A percentile compares a stretch with the other conserved stretches of the same genome.
Conservation (phyloP, 2,113 vertebrate genomes). For the Psammodynastes pulverulentus region DNA sequence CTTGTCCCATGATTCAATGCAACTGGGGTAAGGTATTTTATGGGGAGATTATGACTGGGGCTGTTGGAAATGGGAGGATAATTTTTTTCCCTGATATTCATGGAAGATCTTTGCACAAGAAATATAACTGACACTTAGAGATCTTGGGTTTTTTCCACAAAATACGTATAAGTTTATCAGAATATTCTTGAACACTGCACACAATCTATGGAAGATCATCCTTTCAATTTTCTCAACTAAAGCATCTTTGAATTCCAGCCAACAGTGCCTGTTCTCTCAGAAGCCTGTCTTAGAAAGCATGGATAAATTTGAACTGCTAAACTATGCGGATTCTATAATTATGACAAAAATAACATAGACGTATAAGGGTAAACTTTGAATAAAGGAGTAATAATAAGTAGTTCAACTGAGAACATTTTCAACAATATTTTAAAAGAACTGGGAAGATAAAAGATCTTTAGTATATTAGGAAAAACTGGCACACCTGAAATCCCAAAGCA, state of each 20-base stretch:
- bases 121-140: neutral
- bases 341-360: neutral
- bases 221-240: neutral
- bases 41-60: neutral
- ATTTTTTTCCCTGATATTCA: neutral
- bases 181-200: neutral
- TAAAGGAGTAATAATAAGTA: neutral
- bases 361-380: neutral
- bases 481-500: neutral
- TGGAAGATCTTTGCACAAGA: neutral
- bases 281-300: neutral
- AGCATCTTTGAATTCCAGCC: neutral
- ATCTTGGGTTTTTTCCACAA: neutral
- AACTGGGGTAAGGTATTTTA: neutral
- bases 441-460: neutral
- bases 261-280: neutral
- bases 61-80: neutral
- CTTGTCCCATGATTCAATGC: neutral
- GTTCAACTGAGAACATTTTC: neutral
- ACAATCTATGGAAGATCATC: neutral
- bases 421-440: neutral
- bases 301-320: neutral
- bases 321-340: neutral
- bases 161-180: neutral
- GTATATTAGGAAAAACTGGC: neutral